Conservation (phyloP, 2,113 vertebrate genomes). For the Sapayoa aenigma region DNA sequence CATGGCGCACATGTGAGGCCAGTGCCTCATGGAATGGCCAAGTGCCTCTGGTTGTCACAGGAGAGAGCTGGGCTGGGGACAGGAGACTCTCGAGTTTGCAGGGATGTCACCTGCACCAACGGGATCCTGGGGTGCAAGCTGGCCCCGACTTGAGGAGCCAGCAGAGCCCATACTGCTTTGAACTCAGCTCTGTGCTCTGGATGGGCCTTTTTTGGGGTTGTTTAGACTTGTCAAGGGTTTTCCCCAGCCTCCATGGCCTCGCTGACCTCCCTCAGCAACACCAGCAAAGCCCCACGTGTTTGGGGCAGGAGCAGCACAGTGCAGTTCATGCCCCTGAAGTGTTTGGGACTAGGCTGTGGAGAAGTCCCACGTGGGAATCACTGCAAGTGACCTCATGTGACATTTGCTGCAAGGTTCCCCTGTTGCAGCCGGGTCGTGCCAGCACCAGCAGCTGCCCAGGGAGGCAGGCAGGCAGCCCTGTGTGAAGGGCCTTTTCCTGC, state of each 20-base stretch:
- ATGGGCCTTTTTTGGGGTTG: not conserved
- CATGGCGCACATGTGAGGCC: fast-evolving
- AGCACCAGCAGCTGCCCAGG: not conserved
- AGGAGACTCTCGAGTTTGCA: fast-evolving
- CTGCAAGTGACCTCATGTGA: not conserved
- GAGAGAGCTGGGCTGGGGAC: not conserved
- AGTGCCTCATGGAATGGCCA: fast-evolving
- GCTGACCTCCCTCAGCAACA: not conserved
- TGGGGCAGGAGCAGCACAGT: not conserved
- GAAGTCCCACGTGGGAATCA: fast-evolving
- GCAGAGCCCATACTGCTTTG: fast-evolving
- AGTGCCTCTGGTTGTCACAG: not conserved
- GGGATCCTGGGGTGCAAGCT: not conserved
- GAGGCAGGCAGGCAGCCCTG: not conserved
- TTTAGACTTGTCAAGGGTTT: not conserved
- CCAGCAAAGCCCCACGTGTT: not conserved
- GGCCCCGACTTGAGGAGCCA: not conserved
- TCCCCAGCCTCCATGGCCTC: not conserved
- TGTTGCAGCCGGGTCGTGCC: fast-evolving
- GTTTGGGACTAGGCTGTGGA: not conserved
- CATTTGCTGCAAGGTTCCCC: fast-evolving
- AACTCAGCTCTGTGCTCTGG: not conserved
- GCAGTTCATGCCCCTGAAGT: fast-evolving
- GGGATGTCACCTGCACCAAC: fast-evolving
- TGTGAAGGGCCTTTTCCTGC: not conserved